Evolutionary conservation across 2,888 invertebrate species (phyloP), one percentile per base, ranked within the genome.

Genomic region (Drosophila recens): DNA sequence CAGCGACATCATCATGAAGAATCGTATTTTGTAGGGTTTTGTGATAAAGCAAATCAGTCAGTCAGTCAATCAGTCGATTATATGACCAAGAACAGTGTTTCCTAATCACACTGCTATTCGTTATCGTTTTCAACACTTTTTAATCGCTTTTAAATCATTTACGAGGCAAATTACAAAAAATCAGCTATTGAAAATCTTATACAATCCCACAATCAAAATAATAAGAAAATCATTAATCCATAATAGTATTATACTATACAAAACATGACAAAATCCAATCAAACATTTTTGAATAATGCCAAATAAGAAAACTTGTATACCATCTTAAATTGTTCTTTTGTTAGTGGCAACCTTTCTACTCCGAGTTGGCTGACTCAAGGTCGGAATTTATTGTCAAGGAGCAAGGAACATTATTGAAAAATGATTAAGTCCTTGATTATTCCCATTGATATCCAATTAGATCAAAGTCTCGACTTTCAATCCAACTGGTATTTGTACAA

Each of bases 101-200:
- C 54, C 49, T 80, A 86, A 86, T 82, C 79, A 58, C 61, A 71
- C 54, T 67, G 66, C 36, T 61, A 36, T 40, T 20, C 74, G 61
- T 68, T 79, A 84, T 83, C 81, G 49, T 54, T 73, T 23, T 65
- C 49, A 59, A 54, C 67, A 80, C 67, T 66, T 63, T 64, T 49
- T 71, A 83, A 83, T 85, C 79, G 61, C 72, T 70, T 73, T 82
- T 79, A 79, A 87, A 87, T 82, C 87, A 87, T 85, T 85, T 68
- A 79, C 80, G 73, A 79, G 70, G 65, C 79, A 84, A 81, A 84
- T 84, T 79, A 75, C 56, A 84, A 76, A 84, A 76, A 81, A 82
- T 84, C 74, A 75, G 42, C 73, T 62, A 67, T 79, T 70, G 76
- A 46, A 57, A 74, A 68, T 72, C 72, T 58, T 72, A 75, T 72